Evolutionary conservation across 2,888 invertebrate species (phyloP), one percentile per base, ranked within the genome.

Genomic region (Monopis laevigella): DNA sequence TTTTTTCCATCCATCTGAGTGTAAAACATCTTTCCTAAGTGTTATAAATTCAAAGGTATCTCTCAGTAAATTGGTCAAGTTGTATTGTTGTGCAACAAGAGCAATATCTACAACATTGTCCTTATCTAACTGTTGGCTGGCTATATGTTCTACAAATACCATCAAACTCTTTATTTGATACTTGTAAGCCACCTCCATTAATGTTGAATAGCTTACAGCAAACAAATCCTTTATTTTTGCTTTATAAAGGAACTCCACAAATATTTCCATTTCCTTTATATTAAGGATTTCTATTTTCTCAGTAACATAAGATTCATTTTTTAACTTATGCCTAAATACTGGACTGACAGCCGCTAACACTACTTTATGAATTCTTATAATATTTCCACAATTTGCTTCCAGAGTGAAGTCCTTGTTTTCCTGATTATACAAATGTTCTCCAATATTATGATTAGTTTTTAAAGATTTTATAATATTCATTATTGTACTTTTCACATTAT

Each of bases 101-200:
- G 71, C 72, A 43, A 71, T 52, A 12, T 64, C 58, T n/a, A 78
- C 51, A n/a, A 70, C 75, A 58, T 70, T 78, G 0, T 59, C 50
- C 3, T 65, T 46, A 42, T 54, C 56, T 0, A 77, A 64, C 21
- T 65, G 58, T n/a, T 60, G 51, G 21, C 51, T 49, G 1, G 74
- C 54, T 2, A 57, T 55, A 46, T 54, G 50, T 38, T 71, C 59
- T 0, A 56, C 51, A 5, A 74, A 46, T 8, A 52, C 43, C 38
- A 61, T 58, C 27, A 78, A 47, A 28, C 58, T 59, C 7, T 48
- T 45, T 2, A 74, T 41, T 39, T 70, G 48, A 43, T 65, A 71
- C 45, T 54, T 65, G 4, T 59, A 54, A 1, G 69, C 66, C 17
- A 72, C 54, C 18, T 60, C 59, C 6, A 71, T 44, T 5, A 77